These are phyloP conservation scores for Allophyes oxyacanthae DNA, from an alignment of 2,888 invertebrate species.

Conservation along the genomic window DNA sequence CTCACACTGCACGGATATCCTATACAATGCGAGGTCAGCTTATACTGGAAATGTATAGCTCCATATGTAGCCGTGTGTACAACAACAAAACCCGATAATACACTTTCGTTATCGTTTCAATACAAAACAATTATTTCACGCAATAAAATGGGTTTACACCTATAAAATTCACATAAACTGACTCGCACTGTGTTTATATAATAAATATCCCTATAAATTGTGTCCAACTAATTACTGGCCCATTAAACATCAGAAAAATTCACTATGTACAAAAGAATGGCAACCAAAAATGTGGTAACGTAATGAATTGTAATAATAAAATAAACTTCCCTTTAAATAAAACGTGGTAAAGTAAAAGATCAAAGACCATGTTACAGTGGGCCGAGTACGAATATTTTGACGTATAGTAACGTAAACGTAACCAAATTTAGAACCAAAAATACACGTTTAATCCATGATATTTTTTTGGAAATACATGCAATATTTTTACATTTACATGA, in stretches of 20 bases:
- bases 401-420: no score
- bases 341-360: conserved; percentile 7
- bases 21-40: no score
- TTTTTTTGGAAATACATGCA: no score
- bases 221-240: conserved; percentile 24
- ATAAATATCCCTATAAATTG: conserved; percentile 32
- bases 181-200: conserved; percentile 4
- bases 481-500: no score
- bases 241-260: conserved; percentile 24
- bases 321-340: background rate
- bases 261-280: conserved; percentile 10
- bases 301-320: conserved; percentile 16
- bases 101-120: conserved; percentile 2
- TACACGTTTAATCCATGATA: no score
- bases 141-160: conserved; percentile 26
- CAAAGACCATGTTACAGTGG: conserved; percentile 22
- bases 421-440: no score
- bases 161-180: conserved; percentile 43
- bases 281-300: conserved; percentile 13
- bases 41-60: no score
- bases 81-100: no score
- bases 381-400: no score
- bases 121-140: conserved; percentile 8
- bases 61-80: no score
- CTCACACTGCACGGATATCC: no score